Conservation (phyloP, 2,797 vertebrate species). For the Poliocrania exsul region DNA sequence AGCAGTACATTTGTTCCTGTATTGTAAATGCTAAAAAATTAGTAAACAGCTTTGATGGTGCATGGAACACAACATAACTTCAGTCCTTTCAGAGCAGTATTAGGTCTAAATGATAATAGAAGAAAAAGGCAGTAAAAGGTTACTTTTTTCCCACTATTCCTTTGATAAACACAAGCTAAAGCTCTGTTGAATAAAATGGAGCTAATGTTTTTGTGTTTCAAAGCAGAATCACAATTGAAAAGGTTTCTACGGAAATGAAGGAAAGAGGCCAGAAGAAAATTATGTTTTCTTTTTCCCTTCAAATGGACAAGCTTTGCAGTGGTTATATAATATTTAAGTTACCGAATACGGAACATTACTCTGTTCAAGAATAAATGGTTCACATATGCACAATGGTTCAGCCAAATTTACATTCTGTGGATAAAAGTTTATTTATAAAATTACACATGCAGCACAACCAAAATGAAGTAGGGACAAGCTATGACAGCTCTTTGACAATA, state of each 20-base stretch:
- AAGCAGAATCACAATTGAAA: conserved; percentile 42
- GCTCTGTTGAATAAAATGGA: conserved; percentile 44
- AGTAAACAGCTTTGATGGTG: not conserved
- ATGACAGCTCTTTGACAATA: conserved; percentile 16
- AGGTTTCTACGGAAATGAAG: conserved; percentile 58
- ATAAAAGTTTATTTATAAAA: conserved; percentile 68
- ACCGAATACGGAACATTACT: not conserved
- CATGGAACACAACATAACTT: not conserved
- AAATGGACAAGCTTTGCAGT: conserved; percentile 53
- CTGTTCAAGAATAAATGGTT: conserved; percentile 66
- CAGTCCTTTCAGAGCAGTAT: not conserved
- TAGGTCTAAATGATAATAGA: not conserved
- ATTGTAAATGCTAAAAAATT: not conserved
- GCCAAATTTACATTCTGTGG: conserved; percentile 63
- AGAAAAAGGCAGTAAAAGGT: not conserved
- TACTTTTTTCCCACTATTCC: not conserved
- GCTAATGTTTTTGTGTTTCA: conserved; percentile 51
- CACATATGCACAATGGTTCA: conserved; percentile 62
- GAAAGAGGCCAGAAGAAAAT: conserved; percentile 45
- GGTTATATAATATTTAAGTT: conserved; percentile 68
- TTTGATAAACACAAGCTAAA: conserved; percentile 42
- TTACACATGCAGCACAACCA: conserved; percentile 27
- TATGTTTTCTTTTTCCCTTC: conserved; percentile 58
- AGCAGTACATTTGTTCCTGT: not conserved
- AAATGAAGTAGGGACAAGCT: conserved; percentile 9